Evolutionary conservation across 1,140 invertebrate species (phyloP), one percentile per base, ranked within the genome.

Genomic region (Diabrotica virgifera): DNA sequence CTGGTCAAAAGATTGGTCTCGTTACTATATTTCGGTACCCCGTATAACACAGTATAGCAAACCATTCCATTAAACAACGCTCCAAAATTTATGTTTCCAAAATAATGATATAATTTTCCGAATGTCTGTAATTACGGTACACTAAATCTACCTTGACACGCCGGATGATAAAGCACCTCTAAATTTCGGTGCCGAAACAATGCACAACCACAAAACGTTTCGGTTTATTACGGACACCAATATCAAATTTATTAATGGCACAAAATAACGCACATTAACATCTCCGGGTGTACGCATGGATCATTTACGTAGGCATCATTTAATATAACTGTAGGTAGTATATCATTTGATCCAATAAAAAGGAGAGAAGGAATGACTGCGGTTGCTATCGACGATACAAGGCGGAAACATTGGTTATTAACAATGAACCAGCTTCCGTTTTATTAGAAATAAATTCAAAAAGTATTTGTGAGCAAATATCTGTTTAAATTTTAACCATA

Each of bases 251-350:
- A 62, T 68, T 68, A 68, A 68, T 68, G 64, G 60, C 67, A 62
- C 52, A 52, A 65, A 68, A 68, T 68, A 68, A 68, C 63, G 63
- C 67, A 63, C 52, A 69, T 69, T 69, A 69, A 53, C 68, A 69
- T 69, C 68, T 65, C 65, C 68, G 40, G 68, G 65, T 63, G 65
- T 67, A 67, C 69, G 69, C 69, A 70, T 65, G 67, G 65, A 70
- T 67, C 69, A 70, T 59, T 70, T 70, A 66, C 54, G 62, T 63
- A 40, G 54, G 64, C 69, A 72, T 71, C 69, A 69, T 72, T 68
- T 69, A 66, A 71, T 71, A 63, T 65, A 71, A 70, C 40, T 46
- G n/a, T 46, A n/a, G 40, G 40, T n/a, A 46, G 40, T 46, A 46
- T 46, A 46, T 46, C 40, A 46, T 46, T 46, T 46, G 40, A 46